These are phyloP conservation scores for Xylota segnis DNA, from an alignment of 2,888 invertebrate genomes.

Conservation along the genomic window DNA sequence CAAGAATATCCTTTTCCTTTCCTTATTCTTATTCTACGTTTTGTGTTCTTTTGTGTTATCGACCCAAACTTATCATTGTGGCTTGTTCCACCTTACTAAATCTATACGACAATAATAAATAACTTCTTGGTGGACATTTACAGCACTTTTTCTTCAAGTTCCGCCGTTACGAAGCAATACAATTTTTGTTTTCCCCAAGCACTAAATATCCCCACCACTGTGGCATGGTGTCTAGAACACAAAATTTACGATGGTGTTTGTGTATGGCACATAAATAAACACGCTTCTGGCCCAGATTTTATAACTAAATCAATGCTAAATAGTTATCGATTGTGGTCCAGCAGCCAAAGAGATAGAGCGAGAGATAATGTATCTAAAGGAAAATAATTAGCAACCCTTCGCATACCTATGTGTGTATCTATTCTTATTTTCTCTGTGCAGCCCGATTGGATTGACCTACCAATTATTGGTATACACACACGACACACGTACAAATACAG, in stretches of 20 bases:
- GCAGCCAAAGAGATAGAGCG: constrained; percentile 6
- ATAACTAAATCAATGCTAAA: constrained; percentile 69
- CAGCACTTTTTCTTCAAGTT: constrained; percentile 61
- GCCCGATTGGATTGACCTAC: constrained; percentile 46
- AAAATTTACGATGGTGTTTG: constrained; percentile 1
- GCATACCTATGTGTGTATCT: background rate
- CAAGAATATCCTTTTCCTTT: constrained; percentile 60
- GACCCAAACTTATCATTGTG: constrained; percentile 64
- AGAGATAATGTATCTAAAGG: constrained; percentile 40
- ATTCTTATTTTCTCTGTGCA: constrained; percentile 20
- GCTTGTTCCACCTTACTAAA: constrained; percentile 68
- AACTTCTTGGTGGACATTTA: constrained; percentile 46
- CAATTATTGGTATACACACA: constrained; percentile 37
- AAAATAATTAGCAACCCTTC: constrained; percentile 73
- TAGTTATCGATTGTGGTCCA: constrained; percentile 43
- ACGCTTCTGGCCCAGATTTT: constrained; percentile 67
- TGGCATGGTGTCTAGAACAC: background rate
- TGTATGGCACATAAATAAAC: constrained; percentile 34
- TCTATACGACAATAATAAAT: constrained; percentile 53
- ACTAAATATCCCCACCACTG: constrained; percentile 40
- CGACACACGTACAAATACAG: constrained; percentile 5
- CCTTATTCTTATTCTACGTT: background rate
- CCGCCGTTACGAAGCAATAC: constrained; percentile 15
- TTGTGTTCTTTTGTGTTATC: constrained; percentile 38
- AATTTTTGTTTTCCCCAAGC: constrained; percentile 20